Percentiles rank a stretch among this genome's conserved stretches.
Evolutionary conservation across 1,140 invertebrate species (phyloP).

Genomic region (Drosophila biarmipes): DNA sequence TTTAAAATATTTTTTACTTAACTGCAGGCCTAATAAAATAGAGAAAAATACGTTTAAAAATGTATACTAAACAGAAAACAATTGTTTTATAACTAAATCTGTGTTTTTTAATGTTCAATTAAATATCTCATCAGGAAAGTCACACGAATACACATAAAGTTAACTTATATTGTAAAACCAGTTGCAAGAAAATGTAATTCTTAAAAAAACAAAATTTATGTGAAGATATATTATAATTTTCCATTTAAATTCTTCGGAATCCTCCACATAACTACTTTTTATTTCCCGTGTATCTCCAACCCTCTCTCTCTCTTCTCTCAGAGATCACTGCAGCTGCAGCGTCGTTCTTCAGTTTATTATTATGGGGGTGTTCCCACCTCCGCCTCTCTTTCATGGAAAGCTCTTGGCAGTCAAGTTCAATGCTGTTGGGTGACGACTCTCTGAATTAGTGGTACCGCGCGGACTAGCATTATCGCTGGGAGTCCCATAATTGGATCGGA

Average conservation of each 20-base stretch:
- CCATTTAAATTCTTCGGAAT: no score
- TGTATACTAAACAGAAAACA: no score
- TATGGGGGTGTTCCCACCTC: slow-evolving; percentile 1
- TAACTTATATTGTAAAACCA: no score
- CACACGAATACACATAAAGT: no score
- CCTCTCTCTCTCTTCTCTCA: not conserved
- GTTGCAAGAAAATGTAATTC: no score
- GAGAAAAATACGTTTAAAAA: not conserved
- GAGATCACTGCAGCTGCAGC: slow-evolving; percentile 23
- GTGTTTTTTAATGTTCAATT: no score
- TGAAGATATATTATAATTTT: no score
- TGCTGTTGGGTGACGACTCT: slow-evolving; percentile 24
- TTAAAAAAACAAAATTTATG: no score
- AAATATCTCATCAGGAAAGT: no score
- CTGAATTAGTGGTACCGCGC: slow-evolving; percentile 8
- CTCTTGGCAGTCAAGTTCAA: slow-evolving; percentile 66
- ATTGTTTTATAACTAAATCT: no score
- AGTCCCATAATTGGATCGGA: slow-evolving; percentile 9
- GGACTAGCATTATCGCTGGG: slow-evolving; percentile 16
- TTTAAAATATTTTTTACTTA: not conserved
- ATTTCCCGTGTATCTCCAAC: not conserved
- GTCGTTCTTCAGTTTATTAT: not conserved
- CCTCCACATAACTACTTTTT: not conserved
- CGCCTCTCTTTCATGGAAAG: slow-evolving; percentile 3
- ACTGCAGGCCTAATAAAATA: not conserved